A percentile compares a stretch with the other conserved stretches of the same genome.
These are phyloP conservation scores for Lagorchestes hirsutus DNA, from an alignment of 2,797 vertebrate species.

Conservation along the genomic window DNA sequence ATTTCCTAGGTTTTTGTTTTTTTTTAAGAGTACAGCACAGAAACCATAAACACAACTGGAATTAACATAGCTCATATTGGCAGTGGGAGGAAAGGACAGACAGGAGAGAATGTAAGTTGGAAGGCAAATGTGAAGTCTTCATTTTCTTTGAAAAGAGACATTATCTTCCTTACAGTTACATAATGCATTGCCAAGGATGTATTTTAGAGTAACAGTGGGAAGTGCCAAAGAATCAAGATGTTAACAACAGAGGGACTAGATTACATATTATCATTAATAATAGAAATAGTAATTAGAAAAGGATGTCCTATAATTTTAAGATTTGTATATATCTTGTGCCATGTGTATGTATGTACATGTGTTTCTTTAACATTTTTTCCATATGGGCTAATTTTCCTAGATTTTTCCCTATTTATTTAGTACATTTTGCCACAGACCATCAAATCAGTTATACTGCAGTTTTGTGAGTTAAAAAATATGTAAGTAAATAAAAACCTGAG, in stretches of 20 bases:
- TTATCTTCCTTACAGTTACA: background rate
- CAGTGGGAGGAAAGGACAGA: background rate
- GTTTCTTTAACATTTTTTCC: background rate
- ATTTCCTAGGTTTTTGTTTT: constrained; percentile 3
- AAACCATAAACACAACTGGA: background rate
- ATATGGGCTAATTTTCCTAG: background rate
- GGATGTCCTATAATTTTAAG: background rate
- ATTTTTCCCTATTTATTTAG: background rate
- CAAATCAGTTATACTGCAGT: background rate
- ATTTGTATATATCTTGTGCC: background rate
- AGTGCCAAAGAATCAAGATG: constrained; percentile 18
- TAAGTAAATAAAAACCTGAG: background rate
- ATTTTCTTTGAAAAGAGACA: constrained; percentile 35
- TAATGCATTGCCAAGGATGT: background rate
- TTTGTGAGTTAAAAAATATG: background rate
- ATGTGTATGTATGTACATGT: background rate
- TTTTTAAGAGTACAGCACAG: constrained; percentile 31
- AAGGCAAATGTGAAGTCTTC: background rate
- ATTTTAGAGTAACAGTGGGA: background rate
- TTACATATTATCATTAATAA: constrained; percentile 27
- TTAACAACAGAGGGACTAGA: background rate
- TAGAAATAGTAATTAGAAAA: background rate
- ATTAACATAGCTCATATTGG: constrained; percentile 6
- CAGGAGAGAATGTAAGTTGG: constrained; percentile 19
- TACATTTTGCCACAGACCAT: background rate